These are phyloP conservation scores for Drosophila subpulchrella DNA, from an alignment of 1,140 invertebrate genomes.

Conservation along the genomic window DNA sequence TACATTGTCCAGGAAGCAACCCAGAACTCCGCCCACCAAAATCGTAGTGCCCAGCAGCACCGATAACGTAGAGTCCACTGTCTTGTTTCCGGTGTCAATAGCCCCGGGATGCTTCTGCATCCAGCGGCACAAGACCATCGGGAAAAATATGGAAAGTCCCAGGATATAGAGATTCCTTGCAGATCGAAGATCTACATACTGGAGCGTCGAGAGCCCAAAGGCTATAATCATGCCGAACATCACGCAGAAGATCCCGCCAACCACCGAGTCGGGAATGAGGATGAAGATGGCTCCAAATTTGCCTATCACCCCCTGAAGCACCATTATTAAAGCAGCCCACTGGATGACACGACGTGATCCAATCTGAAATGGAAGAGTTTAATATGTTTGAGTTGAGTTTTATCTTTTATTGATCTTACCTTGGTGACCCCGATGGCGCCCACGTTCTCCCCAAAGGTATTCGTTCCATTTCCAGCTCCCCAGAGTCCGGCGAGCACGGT, in stretches of 20 bases:
- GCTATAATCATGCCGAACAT: slow-evolving; percentile 95
- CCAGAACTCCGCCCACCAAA: slow-evolving; percentile 91
- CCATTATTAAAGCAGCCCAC: slow-evolving; percentile 91
- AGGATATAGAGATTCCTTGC: slow-evolving; percentile 94
- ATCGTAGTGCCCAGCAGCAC: slow-evolving; percentile 94
- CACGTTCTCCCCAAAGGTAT: slow-evolving; percentile 95
- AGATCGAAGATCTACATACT: slow-evolving; percentile 93
- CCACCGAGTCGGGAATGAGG: slow-evolving; percentile 94
- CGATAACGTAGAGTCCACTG: slow-evolving; percentile 90
- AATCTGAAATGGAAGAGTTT: slow-evolving; percentile 86
- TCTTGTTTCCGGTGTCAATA: slow-evolving; percentile 90
- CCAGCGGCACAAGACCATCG: slow-evolving; percentile 92
- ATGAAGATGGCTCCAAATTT: slow-evolving; percentile 95
- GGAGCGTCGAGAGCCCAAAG: slow-evolving; percentile 92
- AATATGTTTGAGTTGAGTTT: background rate
- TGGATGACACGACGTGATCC: slow-evolving; percentile 94
- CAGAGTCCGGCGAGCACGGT: slow-evolving; percentile 92
- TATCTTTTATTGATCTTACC: slow-evolving; percentile 68
- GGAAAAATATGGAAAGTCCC: slow-evolving; percentile 94
- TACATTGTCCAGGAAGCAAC: slow-evolving; percentile 93
- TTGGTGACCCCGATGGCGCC: slow-evolving; percentile 93
- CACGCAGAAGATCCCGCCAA: slow-evolving; percentile 94
- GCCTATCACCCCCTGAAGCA: slow-evolving; percentile 91
- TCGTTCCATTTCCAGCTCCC: slow-evolving; percentile 94
- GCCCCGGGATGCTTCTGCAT: slow-evolving; percentile 88